Evolutionary conservation across 2,113 vertebrate genomes (phyloP).

Genomic region (Girardinichthys multiradiatus): DNA sequence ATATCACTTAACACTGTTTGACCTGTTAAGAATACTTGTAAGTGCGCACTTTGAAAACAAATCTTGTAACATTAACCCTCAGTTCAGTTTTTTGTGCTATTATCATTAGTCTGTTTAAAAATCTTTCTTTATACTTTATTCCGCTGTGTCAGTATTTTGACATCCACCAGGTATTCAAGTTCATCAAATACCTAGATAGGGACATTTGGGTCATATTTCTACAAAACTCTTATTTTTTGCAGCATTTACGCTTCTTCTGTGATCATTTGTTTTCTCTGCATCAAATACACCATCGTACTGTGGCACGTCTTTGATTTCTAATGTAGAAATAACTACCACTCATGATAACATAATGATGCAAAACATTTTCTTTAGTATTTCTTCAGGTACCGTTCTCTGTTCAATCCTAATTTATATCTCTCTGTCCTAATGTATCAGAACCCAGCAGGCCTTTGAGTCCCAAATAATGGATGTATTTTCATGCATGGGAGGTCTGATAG

Average conservation of each 20-base stretch:
- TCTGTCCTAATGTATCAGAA: slow-evolving; percentile 52
- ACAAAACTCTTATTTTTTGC: too few species aligned
- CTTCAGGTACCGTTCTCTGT: neutral
- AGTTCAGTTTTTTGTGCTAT: too few species aligned
- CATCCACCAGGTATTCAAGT: too few species aligned
- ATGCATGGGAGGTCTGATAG: slow-evolving; percentile 52
- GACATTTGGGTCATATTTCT: too few species aligned
- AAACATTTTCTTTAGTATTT: neutral
- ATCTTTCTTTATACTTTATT: too few species aligned
- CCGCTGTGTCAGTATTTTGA: too few species aligned
- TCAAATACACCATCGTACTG: neutral
- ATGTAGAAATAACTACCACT: neutral
- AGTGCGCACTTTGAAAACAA: too few species aligned
- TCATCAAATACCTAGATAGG: too few species aligned
- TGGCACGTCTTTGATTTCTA: slow-evolving; percentile 18
- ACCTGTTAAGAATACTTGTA: too few species aligned
- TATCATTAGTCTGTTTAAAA: too few species aligned
- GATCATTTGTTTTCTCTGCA: slow-evolving; percentile 12
- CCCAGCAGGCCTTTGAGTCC: slow-evolving; percentile 38
- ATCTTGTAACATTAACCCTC: too few species aligned
- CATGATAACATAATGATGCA: neutral
- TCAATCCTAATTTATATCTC: slow-evolving; percentile 19
- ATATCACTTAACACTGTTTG: too few species aligned
- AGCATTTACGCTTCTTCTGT: slow-evolving; percentile 17
- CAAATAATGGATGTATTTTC: slow-evolving; percentile 69